A percentile compares a stretch with the other conserved stretches of the same genome.
phyloP scores from a whole-genome alignment of 1,140 invertebrate genomes.

The Holcopasites calliopsidis region DNA sequence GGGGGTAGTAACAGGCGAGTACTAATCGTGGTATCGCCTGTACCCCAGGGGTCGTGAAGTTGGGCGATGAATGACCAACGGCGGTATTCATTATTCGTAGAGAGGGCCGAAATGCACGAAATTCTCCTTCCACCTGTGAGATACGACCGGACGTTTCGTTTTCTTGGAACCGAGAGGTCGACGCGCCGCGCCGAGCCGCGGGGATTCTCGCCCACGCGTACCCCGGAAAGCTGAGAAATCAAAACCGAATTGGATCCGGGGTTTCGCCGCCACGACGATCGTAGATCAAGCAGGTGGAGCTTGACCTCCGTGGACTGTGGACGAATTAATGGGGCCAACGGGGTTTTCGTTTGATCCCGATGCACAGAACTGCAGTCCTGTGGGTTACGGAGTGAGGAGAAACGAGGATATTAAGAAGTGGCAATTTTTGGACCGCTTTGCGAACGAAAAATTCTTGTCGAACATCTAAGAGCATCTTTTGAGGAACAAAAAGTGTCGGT shows the following conservation, averaged over 20 bases:
- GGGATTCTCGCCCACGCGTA: conserved; percentile 63
- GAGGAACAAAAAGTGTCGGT: no score
- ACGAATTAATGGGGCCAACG: conserved; percentile 46
- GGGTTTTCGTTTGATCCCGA: background rate
- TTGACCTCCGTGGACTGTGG: conserved; percentile 28
- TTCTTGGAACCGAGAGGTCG: conserved; percentile 63
- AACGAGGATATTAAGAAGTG: no score
- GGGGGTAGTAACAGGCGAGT: conserved; percentile 60
- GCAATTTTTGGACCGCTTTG: no score
- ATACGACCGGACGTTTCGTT: conserved; percentile 64
- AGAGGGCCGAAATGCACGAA: conserved; percentile 56
- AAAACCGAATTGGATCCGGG: conserved; percentile 56
- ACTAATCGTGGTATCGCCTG: conserved; percentile 65
- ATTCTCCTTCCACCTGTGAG: conserved; percentile 54
- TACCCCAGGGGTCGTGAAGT: conserved; percentile 60
- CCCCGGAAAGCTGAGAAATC: conserved; percentile 51
- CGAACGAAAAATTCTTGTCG: no score
- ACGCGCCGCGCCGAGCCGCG: conserved; percentile 55
- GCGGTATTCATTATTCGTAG: conserved; percentile 62
- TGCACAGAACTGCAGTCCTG: background rate
- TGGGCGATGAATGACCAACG: conserved; percentile 62
- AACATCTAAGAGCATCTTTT: no score
- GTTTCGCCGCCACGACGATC: conserved; percentile 6
- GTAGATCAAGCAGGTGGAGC: conserved; percentile 53
- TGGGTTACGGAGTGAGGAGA: no score